Evolutionary conservation across 2,797 vertebrate genomes (phyloP).

Genomic region (Monodelphis domestica): DNA sequence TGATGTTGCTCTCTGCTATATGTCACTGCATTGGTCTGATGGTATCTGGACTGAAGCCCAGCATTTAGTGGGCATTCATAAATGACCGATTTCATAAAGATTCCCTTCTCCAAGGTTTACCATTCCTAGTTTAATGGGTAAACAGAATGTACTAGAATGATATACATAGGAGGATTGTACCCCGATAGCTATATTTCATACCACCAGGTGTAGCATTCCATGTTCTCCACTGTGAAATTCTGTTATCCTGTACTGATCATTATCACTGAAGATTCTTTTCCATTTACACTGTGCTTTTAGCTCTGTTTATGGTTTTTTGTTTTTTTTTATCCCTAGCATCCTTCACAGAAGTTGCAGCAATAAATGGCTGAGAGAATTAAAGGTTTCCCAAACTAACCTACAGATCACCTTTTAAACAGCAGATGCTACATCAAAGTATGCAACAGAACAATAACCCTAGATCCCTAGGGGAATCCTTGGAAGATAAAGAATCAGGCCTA

Average conservation of each 20-base stretch:
- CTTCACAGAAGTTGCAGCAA: neutral
- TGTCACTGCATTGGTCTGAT: too few relatives aligned
- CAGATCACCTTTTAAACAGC: too few relatives aligned
- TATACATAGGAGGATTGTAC: neutral
- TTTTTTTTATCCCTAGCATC: neutral
- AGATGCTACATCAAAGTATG: too few relatives aligned
- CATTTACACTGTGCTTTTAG: neutral
- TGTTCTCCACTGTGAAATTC: neutral
- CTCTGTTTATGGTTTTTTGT: too few relatives aligned
- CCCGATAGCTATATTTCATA: too few relatives aligned
- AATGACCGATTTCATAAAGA: neutral
- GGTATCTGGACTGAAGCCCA: neutral
- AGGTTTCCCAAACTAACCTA: too few relatives aligned
- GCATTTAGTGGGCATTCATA: neutral
- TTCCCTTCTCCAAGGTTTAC: neutral
- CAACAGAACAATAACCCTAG: neutral
- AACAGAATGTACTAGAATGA: neutral
- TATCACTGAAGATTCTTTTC: neutral
- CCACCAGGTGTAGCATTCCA: neutral
- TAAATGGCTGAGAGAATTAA: too few relatives aligned
- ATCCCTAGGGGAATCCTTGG: neutral
- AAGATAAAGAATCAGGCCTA: too few relatives aligned
- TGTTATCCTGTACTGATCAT: neutral
- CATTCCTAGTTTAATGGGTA: neutral
- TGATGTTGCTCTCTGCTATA: neutral